Base-by-base conservation (phyloP, 2,113 vertebrate species). In the Neotoma lepida region DNA sequence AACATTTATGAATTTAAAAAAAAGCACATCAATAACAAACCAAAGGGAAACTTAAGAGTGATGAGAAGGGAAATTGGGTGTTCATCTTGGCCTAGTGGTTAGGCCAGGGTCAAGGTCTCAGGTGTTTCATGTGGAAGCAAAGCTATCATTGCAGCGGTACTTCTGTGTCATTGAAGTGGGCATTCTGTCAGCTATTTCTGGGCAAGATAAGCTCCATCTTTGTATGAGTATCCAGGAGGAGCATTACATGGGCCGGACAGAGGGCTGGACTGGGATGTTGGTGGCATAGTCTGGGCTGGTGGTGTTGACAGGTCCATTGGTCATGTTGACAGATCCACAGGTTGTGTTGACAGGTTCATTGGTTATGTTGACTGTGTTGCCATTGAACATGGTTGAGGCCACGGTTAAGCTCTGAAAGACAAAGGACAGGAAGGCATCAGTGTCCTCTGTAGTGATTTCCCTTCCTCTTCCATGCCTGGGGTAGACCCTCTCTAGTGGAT, bases 351-450 rank as follows among this genome's bases (percentile, higher is more conserved):
- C 58, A 4, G 70, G n/a, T 39, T n/a, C 70, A n/a, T 15, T 71
- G n/a, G 70, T 39, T 0, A 10, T 64, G 30, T 51, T 91, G 77
- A 18, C 49, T 39, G 82, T 33, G 88, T 41, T 78, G 51, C 35
- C 14, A 64, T 3, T 9, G 22, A 85, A 44, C 4, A 39, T 9
- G 20, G n/a, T 1, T 49, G 94, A 20, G 63, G 30, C 1, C 6
- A 17, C 1, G 3, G 3, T 41, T 10, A 46, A 28, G 18, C 44
- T 88, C 96, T 95, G 91, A 91, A 96, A 96, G 64, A 58, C 77
- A 91, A 95, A 94, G 9, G 30, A 26, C 77, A 39, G 0, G 26
- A 80, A 44, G 28, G 18, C 14, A 54, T 80, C 17, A 73, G 17
- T 56, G 24, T 80, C 85, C 17, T 86, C 14, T 73, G 70, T 51